Evolutionary conservation across 2,797 vertebrate species (phyloP).

Genomic region (Phrynocephalus forsythii): DNA sequence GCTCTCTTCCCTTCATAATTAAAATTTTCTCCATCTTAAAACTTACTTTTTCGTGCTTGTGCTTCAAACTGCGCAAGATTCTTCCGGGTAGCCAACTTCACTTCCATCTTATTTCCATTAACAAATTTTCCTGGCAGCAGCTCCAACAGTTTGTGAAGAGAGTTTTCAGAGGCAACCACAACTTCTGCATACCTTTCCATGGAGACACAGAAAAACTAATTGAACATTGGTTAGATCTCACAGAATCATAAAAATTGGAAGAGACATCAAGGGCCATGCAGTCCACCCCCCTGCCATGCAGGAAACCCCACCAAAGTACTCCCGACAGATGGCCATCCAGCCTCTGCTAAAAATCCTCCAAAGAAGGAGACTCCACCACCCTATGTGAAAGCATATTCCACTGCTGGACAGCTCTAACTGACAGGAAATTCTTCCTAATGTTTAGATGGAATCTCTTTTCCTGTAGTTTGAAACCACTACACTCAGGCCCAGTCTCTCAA

Average conservation of each 20-base stretch:
- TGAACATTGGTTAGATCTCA: neutral
- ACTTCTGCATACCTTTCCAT: constrained; percentile 88
- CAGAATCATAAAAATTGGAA: neutral
- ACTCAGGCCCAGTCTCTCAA: too few species aligned
- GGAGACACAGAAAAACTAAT: neutral
- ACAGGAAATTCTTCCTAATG: too few species aligned
- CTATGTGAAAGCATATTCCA: too few species aligned
- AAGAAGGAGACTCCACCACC: too few species aligned
- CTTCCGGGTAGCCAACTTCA: constrained; percentile 88
- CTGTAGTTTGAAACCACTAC: too few species aligned
- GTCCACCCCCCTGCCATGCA: too few species aligned
- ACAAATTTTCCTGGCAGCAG: constrained; percentile 87
- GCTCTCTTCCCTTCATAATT: constrained; percentile 1
- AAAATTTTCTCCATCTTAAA: constrained; percentile 32
- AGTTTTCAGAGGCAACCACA: constrained; percentile 88
- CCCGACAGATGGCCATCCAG: too few species aligned
- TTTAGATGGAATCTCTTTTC: too few species aligned
- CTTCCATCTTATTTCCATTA: constrained; percentile 89
- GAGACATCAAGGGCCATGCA: too few species aligned
- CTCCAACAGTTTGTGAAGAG: constrained; percentile 87
- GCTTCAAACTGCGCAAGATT: constrained; percentile 91
- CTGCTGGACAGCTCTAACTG: too few species aligned
- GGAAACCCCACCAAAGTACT: too few species aligned
- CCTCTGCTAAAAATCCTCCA: too few species aligned
- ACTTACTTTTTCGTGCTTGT: constrained; percentile 92